Base-by-base conservation (phyloP, 2,888 invertebrate genomes). In the Drosophila parthenogenetica region DNA sequence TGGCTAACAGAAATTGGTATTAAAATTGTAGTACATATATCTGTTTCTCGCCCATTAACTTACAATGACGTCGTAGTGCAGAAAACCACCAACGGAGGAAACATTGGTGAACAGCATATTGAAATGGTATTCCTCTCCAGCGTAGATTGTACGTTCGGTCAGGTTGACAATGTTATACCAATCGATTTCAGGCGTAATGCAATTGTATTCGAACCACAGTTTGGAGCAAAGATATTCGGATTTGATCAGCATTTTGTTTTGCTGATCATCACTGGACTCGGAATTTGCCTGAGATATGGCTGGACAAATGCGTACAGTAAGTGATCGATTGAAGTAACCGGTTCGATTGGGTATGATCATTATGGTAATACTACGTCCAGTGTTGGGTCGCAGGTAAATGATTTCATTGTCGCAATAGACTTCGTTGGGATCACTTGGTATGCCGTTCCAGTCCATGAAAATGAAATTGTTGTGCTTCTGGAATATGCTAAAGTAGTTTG, bases 371-470 rank as follows among this genome's bases (percentile, higher is more conserved):
- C 77, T 82, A 48, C 83, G 86, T 3, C 87, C 89, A 1, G 90
- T 81, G 51, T 89, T 89, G 2, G 91, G 90, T n/a, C 86, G 74
- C 3, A 92, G 68, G 57, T 87, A 82, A 10, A 92, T 85, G 17
- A 89, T 75, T 68, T 91, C 90, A 5, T 71, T 80, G 63, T 90
- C 90, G 19, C 90, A 87, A 22, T 90, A 88, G 2, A 91, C 59
- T 61, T 92, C 92, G 2, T 74, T 74, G 0, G 92, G 90, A 77
- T 91, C 85, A 16, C 73, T 76, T 8, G 92, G 90, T 17, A 92
- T 39, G 0, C 71, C 64, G 59, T 90, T 88, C 91, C 91, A 91
- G 69, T 91, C 89, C 81, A 90, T 84, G 42, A 86, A 82, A 1
- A 81, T 73, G 61, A 87, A 91, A 39, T 89, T 84, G 14, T 82